phyloP scores from a whole-genome alignment of 2,113 vertebrate genomes.

The Corythaixoides concolor region DNA sequence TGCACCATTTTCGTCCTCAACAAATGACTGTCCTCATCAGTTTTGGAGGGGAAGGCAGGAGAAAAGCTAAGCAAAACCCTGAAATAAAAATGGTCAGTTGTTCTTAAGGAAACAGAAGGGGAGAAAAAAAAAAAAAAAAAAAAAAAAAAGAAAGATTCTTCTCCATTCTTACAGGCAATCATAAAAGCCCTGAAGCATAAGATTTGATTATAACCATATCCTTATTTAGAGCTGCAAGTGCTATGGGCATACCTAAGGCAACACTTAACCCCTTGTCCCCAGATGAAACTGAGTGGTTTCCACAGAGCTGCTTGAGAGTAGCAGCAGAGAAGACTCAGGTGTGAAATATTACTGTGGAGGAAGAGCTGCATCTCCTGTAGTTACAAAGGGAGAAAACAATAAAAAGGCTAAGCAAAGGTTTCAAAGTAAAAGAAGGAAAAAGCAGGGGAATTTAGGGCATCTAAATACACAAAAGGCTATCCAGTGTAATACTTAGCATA shows the following conservation, averaged over 20 bases:
- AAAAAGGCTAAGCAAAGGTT: not conserved
- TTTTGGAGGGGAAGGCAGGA: not conserved
- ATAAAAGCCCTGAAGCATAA: constrained; percentile 29
- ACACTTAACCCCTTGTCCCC: constrained; percentile 18
- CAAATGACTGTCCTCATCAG: not conserved
- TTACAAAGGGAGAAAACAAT: not conserved
- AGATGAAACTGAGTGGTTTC: not conserved
- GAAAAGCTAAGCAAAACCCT: not conserved
- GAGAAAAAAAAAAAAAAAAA: not conserved
- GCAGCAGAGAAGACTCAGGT: not conserved
- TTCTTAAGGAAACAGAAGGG: not conserved
- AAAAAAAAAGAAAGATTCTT: not conserved
- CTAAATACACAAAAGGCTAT: not conserved
- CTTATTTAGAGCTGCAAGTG: constrained; percentile 16
- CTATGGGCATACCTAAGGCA: constrained; percentile 25
- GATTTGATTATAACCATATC: constrained; percentile 10
- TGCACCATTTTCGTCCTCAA: not conserved
- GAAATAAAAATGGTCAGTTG: not conserved
- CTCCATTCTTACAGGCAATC: not conserved
- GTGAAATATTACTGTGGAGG: not conserved
- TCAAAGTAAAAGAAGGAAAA: not conserved
- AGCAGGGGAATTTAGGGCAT: not conserved
- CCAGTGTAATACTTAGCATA: not conserved
- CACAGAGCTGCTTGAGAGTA: not conserved
- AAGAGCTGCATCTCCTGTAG: not conserved